Conservation (phyloP, 2,797 vertebrate species). For the Valencia hispanica region DNA sequence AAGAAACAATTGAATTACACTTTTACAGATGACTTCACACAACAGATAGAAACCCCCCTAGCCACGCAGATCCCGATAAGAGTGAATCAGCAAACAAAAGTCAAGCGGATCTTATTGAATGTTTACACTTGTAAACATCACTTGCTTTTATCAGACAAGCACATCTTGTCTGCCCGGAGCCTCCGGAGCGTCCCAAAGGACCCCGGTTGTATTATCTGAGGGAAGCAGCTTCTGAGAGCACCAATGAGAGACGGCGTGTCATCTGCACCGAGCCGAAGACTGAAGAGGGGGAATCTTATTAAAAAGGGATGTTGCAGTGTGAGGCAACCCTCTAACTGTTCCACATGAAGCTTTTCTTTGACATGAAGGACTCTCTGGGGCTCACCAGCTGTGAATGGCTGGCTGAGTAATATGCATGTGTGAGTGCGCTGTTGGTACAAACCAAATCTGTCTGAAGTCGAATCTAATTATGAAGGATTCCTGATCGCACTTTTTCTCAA, state of each 20-base stretch:
- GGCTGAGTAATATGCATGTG: not conserved
- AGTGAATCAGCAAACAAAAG: constrained; percentile 36
- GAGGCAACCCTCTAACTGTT: constrained; percentile 44
- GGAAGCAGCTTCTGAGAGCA: constrained; percentile 71
- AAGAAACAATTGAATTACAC: constrained; percentile 50
- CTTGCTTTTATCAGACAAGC: constrained; percentile 73
- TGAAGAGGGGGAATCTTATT: constrained; percentile 31
- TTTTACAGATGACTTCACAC: constrained; percentile 52
- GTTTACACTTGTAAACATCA: constrained; percentile 76
- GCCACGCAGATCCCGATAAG: constrained; percentile 50
- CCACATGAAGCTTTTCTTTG: constrained; percentile 49
- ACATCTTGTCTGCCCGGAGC: constrained; percentile 72
- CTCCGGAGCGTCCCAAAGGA: constrained; percentile 61
- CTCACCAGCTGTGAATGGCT: constrained; percentile 31
- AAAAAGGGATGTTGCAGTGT: constrained; percentile 41
- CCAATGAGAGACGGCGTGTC: constrained; percentile 43
- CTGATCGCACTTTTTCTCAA: not conserved
- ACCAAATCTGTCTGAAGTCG: not conserved
- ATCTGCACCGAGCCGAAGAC: constrained; percentile 42
- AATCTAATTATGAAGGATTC: not conserved
- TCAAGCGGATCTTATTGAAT: constrained; percentile 60
- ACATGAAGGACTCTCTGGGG: constrained; percentile 39
- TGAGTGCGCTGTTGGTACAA: not conserved
- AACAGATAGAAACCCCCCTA: constrained; percentile 41
- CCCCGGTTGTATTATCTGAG: constrained; percentile 69